Conservation (phyloP, 1,140 invertebrate species). For the Microplitis demolitor region DNA sequence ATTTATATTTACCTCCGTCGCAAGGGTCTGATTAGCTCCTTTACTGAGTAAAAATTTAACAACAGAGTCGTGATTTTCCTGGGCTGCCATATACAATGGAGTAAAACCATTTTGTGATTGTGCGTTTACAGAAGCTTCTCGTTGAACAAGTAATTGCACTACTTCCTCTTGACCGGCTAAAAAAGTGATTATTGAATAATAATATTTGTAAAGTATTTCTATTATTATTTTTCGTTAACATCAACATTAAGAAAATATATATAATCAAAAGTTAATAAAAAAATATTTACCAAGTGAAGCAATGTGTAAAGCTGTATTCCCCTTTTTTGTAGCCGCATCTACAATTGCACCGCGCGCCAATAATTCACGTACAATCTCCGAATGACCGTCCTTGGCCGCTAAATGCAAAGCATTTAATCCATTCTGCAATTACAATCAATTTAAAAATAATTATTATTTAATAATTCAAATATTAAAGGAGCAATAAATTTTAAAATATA, state of each 20-base stretch:
- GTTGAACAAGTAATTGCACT: conserved; percentile 85
- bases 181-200: conserved; percentile 31
- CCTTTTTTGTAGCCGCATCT: conserved; percentile 99
- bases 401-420: conserved; percentile 97
- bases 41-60: conserved; percentile 91
- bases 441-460: neutral
- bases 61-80: conserved; percentile 96
- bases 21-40: conserved; percentile 94
- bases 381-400: conserved; percentile 97
- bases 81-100: conserved; percentile 98
- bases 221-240: neutral
- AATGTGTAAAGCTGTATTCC: conserved; percentile 98
- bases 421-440: conserved; percentile 70
- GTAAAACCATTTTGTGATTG: conserved; percentile 98
- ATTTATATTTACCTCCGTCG: conserved; percentile 80
- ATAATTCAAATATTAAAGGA: too few relatives aligned
- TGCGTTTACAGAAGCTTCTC: conserved; percentile 93
- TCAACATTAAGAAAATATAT: neutral
- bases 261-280: neutral
- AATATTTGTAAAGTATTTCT: neutral
- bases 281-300: conserved; percentile 81
- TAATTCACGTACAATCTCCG: conserved; percentile 91
- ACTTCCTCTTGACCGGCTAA: conserved; percentile 93
- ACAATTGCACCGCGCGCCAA: conserved; percentile 89
- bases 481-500: neutral